Percentiles rank a stretch among this genome's conserved stretches.
phyloP scores from a whole-genome alignment of 2,888 invertebrate species.

The Cryptocephalus primarius region DNA sequence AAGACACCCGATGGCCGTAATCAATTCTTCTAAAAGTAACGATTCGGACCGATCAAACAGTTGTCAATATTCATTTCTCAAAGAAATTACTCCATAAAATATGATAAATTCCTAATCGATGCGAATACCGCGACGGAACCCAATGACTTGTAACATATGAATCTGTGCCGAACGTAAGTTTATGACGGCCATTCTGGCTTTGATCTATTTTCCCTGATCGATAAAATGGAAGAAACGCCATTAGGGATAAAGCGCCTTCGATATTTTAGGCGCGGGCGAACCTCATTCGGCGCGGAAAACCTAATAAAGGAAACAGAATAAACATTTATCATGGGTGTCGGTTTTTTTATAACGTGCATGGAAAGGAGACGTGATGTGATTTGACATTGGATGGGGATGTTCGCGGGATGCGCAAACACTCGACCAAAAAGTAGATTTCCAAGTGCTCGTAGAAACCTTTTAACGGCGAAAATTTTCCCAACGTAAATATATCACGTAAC shows the following conservation, averaged over 20 bases:
- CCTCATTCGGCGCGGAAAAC: slow-evolving; percentile 6
- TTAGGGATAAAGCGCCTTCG: slow-evolving; percentile 12
- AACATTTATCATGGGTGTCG: slow-evolving; percentile 8
- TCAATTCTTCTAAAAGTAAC: no score
- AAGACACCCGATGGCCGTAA: no score
- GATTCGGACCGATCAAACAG: slow-evolving; percentile 14
- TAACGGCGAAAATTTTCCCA: no score
- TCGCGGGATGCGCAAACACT: no score
- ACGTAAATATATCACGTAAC: no score
- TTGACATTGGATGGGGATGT: no score
- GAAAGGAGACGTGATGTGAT: no score
- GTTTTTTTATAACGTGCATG: no score
- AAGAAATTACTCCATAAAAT: slow-evolving; percentile 34
- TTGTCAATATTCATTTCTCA: slow-evolving; percentile 37
- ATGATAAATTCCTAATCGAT: slow-evolving; percentile 32
- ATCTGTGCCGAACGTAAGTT: slow-evolving; percentile 18
- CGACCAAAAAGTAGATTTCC: no score
- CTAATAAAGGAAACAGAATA: slow-evolving; percentile 9
- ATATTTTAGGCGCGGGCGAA: slow-evolving; percentile 11
- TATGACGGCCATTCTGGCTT: slow-evolving; percentile 5
- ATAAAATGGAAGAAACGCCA: slow-evolving; percentile 16
- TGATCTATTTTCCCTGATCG: slow-evolving; percentile 6
- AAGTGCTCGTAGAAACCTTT: no score
- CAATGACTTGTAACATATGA: slow-evolving; percentile 33
- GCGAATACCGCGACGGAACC: slow-evolving; percentile 24